These are phyloP conservation scores for Scylla paramamosain DNA, from an alignment of 1,140 invertebrate species.

Conservation along the genomic window DNA sequence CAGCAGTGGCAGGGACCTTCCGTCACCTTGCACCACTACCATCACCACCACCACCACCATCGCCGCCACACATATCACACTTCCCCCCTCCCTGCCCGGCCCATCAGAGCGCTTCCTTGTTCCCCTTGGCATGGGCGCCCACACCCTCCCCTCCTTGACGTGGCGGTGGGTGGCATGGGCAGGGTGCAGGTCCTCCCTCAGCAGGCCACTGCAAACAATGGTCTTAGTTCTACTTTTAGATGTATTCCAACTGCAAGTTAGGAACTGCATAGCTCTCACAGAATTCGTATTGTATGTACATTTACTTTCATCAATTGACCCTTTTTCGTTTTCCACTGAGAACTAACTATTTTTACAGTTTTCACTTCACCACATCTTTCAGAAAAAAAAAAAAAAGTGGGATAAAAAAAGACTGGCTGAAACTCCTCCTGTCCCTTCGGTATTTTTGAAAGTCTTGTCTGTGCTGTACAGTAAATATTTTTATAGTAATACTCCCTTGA, in stretches of 20 bases:
- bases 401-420: background rate
- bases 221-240: no score
- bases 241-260: no score
- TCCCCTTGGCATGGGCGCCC: background rate
- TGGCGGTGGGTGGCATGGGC: background rate
- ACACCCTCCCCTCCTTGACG: background rate
- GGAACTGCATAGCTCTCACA: no score
- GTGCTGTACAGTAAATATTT: slow-evolving; percentile 58
- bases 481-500: slow-evolving; percentile 44
- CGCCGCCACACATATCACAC: background rate
- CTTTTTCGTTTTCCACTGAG: background rate
- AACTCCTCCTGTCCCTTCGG: slow-evolving; percentile 27
- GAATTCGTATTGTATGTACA: no score
- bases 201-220: no score
- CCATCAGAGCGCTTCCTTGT: background rate
- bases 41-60: background rate
- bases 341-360: background rate
- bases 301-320: no score
- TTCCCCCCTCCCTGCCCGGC: background rate
- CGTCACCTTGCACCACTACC: no score
- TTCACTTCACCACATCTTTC: background rate
- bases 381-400: background rate
- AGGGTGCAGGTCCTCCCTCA: background rate
- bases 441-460: slow-evolving; percentile 49
- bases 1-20: no score